phyloP scores from a whole-genome alignment of 2,888 invertebrate species.

The Argyresthia goedartella region DNA sequence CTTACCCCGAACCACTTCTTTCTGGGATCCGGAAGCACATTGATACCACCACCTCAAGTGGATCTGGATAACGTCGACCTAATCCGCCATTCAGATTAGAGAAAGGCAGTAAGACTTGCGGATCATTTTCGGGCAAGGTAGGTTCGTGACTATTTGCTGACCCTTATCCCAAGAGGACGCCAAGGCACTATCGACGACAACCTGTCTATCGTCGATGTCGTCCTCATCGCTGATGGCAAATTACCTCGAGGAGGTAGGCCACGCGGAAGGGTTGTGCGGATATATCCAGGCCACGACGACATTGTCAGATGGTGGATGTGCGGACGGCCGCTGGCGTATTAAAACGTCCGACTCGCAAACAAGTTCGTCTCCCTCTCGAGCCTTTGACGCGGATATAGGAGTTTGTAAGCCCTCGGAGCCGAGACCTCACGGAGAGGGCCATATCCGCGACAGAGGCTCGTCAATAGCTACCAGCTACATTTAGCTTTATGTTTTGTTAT shows the following conservation, averaged over 20 bases:
- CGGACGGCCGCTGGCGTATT: too few species aligned
- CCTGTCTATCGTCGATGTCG: neutral
- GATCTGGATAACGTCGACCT: constrained; percentile 8
- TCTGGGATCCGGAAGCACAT: constrained; percentile 10
- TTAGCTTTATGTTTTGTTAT: too few species aligned
- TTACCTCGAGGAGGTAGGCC: neutral
- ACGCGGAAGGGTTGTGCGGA: too few species aligned
- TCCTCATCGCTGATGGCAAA: neutral
- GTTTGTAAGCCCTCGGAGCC: too few species aligned
- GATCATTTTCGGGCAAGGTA: constrained; percentile 18
- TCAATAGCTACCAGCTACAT: too few species aligned
- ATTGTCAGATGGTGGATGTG: too few species aligned
- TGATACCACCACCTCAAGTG: constrained; percentile 10
- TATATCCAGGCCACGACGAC: too few species aligned
- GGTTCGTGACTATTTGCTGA: constrained; percentile 18
- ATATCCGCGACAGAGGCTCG: too few species aligned
- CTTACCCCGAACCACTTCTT: constrained; percentile 22
- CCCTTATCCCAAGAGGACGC: constrained; percentile 4
- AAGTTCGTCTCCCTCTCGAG: too few species aligned
- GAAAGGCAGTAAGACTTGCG: constrained; percentile 10
- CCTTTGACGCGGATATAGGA: too few species aligned
- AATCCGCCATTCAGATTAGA: constrained; percentile 16
- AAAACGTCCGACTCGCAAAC: too few species aligned
- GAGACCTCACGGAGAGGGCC: too few species aligned
- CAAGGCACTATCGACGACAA: neutral